Evolutionary conservation across 2,797 vertebrate species (phyloP).

Genomic region (Lutjanus argentimaculatus): DNA sequence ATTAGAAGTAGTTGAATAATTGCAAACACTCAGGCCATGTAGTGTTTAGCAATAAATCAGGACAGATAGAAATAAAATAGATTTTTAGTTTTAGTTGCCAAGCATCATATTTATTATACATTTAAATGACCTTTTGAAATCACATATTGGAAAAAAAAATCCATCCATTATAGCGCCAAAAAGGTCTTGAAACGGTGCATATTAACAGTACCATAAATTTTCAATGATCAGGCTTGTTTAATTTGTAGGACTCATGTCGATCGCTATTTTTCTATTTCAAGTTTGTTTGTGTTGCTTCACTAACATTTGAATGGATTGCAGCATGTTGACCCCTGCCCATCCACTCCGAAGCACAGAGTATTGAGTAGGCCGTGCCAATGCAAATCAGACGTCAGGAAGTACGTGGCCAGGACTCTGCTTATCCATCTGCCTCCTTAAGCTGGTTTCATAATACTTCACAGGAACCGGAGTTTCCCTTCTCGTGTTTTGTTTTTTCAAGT

Average conservation of each 20-base stretch:
- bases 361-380: conserved; percentile 49
- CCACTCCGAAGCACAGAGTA: conserved; percentile 22
- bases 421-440: conserved; percentile 9
- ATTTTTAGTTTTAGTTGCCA: neutral
- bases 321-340: conserved; percentile 38
- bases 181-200: neutral
- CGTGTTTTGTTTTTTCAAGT: conserved; percentile 21
- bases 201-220: neutral
- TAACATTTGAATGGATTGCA: conserved; percentile 54
- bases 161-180: neutral
- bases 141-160: neutral
- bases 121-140: no score
- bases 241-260: neutral
- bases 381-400: conserved; percentile 62
- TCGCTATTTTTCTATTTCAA: conserved; percentile 26
- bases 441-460: conserved; percentile 28
- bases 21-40: neutral
- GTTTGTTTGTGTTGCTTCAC: conserved; percentile 25
- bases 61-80: neutral
- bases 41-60: neutral
- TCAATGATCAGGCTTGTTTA: neutral
- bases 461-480: conserved; percentile 15
- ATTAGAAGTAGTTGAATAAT: neutral
- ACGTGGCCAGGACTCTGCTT: conserved; percentile 18
- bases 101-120: neutral